Evolutionary conservation across 1,140 invertebrate genomes (phyloP).

Genomic region (Aricia agestis): DNA sequence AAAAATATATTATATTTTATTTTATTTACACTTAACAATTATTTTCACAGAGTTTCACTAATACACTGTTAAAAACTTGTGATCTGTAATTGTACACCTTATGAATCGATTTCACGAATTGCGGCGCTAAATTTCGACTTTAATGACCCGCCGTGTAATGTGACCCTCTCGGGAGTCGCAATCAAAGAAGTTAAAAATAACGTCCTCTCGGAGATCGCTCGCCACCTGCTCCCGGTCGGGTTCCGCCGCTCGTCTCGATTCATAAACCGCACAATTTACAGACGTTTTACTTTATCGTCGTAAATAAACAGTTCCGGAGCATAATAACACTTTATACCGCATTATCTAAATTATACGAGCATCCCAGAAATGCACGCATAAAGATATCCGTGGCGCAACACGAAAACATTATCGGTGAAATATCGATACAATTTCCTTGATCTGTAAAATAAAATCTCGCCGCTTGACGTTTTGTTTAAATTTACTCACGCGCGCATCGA

Average conservation of each 20-base stretch:
- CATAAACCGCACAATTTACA: conserved; percentile 47
- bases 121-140: not conserved
- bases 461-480: conserved; percentile 63
- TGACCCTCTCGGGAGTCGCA: not conserved
- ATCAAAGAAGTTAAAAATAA: not conserved
- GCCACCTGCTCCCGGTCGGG: not conserved
- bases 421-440: conserved; percentile 72
- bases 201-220: not conserved
- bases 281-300: conserved; percentile 44
- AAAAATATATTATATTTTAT: too few relatives aligned
- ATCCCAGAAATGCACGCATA: conserved; percentile 52
- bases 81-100: not conserved
- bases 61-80: not conserved
- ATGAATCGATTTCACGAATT: not conserved
- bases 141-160: not conserved
- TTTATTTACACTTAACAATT: not conserved
- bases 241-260: conserved; percentile 19
- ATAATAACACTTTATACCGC: conserved; percentile 41
- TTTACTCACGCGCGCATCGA: conserved; percentile 61
- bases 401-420: conserved; percentile 67
- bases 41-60: not conserved
- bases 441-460: conserved; percentile 67
- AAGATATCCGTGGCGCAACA: conserved; percentile 63
- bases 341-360: conserved; percentile 48
- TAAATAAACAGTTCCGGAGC: conserved; percentile 38